phyloP scores from a whole-genome alignment of 2,113 vertebrate genomes.

The Saimiri boliviensis region DNA sequence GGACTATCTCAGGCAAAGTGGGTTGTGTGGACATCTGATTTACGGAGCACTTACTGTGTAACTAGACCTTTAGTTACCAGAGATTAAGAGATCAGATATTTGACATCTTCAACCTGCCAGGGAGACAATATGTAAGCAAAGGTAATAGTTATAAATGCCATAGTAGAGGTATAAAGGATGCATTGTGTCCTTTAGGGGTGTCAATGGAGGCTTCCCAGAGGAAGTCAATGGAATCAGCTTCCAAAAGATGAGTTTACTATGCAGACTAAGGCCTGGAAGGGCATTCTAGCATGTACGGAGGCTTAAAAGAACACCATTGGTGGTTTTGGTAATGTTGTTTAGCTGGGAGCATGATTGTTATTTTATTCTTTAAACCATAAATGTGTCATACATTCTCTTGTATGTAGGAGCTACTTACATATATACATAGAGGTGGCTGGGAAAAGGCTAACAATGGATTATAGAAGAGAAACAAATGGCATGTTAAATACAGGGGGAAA shows the following conservation, averaged over 20 bases:
- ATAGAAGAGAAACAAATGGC: background rate
- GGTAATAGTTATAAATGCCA: background rate
- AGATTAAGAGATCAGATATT: slow-evolving; percentile 8
- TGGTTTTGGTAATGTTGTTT: background rate
- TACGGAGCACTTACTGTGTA: background rate
- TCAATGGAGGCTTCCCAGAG: background rate
- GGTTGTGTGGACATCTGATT: background rate
- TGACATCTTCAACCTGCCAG: background rate
- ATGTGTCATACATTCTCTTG: background rate
- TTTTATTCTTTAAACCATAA: background rate
- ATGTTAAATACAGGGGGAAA: background rate
- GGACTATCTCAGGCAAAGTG: background rate
- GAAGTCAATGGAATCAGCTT: background rate
- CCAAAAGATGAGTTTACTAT: background rate
- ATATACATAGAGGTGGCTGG: background rate
- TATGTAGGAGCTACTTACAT: background rate
- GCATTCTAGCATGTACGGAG: background rate
- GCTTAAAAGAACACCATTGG: background rate
- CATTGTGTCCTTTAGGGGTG: background rate
- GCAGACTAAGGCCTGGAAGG: background rate
- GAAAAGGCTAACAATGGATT: background rate
- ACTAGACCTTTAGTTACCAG: background rate
- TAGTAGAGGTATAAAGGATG: background rate
- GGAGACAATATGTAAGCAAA: background rate
- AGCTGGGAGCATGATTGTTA: background rate